Base-by-base conservation (phyloP, 2,888 invertebrate genomes). In the Salticus scenicus region DNA sequence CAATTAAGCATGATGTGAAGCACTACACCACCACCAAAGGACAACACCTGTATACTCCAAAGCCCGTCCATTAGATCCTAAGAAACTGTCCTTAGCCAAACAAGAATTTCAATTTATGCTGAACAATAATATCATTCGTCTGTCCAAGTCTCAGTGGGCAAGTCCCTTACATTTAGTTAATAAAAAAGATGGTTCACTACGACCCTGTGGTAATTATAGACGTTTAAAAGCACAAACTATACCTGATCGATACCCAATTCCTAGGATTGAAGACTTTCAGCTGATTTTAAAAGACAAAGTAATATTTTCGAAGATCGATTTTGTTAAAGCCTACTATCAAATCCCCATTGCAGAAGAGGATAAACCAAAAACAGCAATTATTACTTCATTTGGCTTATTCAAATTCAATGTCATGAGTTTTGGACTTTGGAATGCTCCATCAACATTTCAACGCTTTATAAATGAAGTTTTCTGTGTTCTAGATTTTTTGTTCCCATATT, bases 121-220 rank as follows among this genome's bases (percentile, higher is more conserved):
- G 63, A 20, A 30, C 14, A 51, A 31, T 63, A 33, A 0, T 5
- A 27, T 17, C 20, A 27, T 7, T 1, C 27, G 20, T 10, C n/a
- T 17, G 17, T 47, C 42, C 10, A 47, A 1, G 17, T 47, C 42
- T 14, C 42, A 47, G 42, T 47, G 42, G 42, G 42, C 42, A 5
- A 14, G 31, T 24, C 20, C 57, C 17, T 37, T 87, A 14, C 73
- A 80, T 27, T 12, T 88, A 17, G 76, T 76, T 31, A 1, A 20
- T 12, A 87, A 87, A 64, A 69, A 47, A 33, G 81, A 73, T 47
- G 57, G 63, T 0, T 31, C 57, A 7, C 77, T 33, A 17, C 17
- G 77, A 41, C 69, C 73, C 12, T 87, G 76, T 64, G 71, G 87
- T 37, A 81, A 87, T 31, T 87, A 82, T 30, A 41, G 86, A 37